Evolutionary conservation across 2,113 vertebrate species (phyloP).

Genomic region (Glareola pratincola): DNA sequence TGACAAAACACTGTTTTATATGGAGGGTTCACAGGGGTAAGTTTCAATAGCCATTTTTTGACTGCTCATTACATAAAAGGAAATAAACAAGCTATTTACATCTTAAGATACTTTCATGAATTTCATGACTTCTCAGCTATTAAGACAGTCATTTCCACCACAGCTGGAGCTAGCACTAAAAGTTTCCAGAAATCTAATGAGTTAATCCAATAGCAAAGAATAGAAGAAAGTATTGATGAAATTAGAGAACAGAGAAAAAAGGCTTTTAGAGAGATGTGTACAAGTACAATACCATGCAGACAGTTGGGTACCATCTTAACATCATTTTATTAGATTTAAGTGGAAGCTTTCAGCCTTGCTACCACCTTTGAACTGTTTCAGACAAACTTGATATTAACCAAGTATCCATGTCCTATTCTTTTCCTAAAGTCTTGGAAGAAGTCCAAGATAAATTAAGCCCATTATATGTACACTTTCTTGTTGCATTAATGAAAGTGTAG

Average conservation of each 20-base stretch:
- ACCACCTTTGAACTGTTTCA: constrained; percentile 31
- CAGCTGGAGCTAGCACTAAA: background rate
- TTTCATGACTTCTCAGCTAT: background rate
- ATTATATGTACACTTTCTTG: constrained; percentile 25
- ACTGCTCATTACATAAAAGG: background rate
- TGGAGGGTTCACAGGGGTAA: background rate
- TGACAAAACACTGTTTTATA: background rate
- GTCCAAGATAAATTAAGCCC: constrained; percentile 50
- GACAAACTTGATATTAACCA: constrained; percentile 35
- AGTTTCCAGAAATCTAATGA: background rate
- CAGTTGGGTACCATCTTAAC: background rate
- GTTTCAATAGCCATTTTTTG: background rate
- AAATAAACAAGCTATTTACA: background rate
- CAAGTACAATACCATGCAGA: background rate
- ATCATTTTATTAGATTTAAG: background rate
- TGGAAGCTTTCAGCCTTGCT: background rate
- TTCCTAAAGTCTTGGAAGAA: constrained; percentile 29
- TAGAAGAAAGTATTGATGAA: background rate
- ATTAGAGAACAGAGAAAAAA: background rate
- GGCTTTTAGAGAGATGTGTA: background rate
- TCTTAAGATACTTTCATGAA: background rate
- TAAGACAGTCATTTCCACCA: background rate
- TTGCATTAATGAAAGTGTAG: constrained; percentile 20
- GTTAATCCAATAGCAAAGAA: background rate
- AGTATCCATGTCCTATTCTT: background rate